Base-by-base conservation (phyloP, 1,140 invertebrate genomes). In the Oppia nitens region DNA sequence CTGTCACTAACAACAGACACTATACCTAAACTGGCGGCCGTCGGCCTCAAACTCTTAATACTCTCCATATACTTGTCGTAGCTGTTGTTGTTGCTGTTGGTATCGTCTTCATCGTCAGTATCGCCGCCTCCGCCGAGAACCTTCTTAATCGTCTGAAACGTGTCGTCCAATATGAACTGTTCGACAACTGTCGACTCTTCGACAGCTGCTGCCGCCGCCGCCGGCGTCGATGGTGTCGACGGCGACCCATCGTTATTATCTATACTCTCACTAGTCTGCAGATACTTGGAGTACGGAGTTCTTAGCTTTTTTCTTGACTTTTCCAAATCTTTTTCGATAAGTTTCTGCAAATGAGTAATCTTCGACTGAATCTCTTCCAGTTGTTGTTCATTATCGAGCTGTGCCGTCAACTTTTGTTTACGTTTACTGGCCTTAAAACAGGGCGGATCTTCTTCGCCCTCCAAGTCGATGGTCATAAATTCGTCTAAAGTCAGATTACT, bases 401-500 rank as follows among this genome's bases (percentile, higher is more conserved):
- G 67, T 40, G 32, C 6, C n/a, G n/a, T n/a, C 74, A 79, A 50
- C 62, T 83, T 83, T 68, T 91, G 86, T 66, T 87, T 87, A 69
- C 83, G 83, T 50, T 88, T 77, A 0, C 89, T 87, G 3, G 82
- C 83, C 74, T 87, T 92, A 68, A 92, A 98, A 0, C 87, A 84
- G 0, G 91, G 91, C 26, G 94, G 94, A 75, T 97, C 93, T 68
- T 92, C 87, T 68, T 95, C 91, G 66, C 94, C 88, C 69, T 96
- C 92, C 54, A 98, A 75, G 72, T 98, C 93, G 3, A 98, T 87
- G 0, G 81, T 86, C 82, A 95, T 88, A 69, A 99, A 99, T 74
- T 99, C 92, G 62, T 98, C 91, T 6, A 96, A 74, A 0, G 93
- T 96, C 24, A 98, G 73, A 54, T 76, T 76, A 68, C 85, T 85